These are phyloP conservation scores for Microtus montanus DNA, from an alignment of 2,113 vertebrate species.

Conservation along the genomic window DNA sequence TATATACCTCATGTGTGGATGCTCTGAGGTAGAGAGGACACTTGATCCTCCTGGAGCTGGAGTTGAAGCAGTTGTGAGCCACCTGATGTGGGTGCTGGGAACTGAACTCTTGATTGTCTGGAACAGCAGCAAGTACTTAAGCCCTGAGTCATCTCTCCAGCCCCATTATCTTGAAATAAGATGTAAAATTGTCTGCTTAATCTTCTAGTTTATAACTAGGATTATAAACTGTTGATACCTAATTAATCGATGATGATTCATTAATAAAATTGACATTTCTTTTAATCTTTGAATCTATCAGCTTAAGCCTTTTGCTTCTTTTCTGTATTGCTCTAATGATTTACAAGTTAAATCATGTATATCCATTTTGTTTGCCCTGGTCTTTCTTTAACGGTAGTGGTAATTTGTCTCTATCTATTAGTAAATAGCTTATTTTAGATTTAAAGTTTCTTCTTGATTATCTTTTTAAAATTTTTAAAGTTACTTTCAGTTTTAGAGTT, in stretches of 20 bases:
- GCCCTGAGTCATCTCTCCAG: background rate
- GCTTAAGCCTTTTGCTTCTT: slow-evolving; percentile 51
- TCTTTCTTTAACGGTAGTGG: background rate
- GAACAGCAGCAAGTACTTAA: background rate
- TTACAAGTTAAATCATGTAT: background rate
- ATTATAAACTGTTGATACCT: slow-evolving; percentile 20
- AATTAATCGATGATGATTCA: background rate
- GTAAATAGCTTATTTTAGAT: background rate
- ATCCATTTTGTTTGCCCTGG: slow-evolving; percentile 29
- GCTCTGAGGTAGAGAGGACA: background rate
- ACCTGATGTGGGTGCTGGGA: background rate
- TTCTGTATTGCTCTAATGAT: slow-evolving; percentile 12
- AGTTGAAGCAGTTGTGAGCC: background rate
- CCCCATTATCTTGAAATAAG: background rate
- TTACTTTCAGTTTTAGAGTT: slow-evolving; percentile 39
- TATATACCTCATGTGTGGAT: background rate
- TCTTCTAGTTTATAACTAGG: slow-evolving; percentile 18
- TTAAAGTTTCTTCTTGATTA: slow-evolving; percentile 36
- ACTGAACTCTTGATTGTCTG: background rate
- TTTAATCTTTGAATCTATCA: slow-evolving; percentile 21
- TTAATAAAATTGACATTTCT: slow-evolving; percentile 31
- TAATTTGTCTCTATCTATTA: background rate
- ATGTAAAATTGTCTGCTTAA: background rate
- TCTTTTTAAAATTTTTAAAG: background rate
- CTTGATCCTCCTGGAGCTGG: background rate